Percentiles rank a stretch among this genome's conserved stretches.
Evolutionary conservation across 2,888 invertebrate genomes (phyloP).

Genomic region (Agelastica alni): DNA sequence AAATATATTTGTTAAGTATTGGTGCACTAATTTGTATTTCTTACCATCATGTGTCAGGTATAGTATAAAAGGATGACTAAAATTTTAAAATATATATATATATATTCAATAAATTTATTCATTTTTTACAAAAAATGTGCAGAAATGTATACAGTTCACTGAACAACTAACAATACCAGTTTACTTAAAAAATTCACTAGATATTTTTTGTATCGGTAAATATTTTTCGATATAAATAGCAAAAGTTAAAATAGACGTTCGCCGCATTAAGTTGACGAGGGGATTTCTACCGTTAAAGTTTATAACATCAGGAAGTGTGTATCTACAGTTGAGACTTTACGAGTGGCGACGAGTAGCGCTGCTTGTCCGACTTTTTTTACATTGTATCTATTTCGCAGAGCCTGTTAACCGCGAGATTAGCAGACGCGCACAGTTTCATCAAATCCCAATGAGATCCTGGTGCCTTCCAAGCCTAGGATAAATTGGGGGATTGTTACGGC

Average conservation of each 20-base stretch:
- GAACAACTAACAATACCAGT: no score
- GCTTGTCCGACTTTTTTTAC: conserved; percentile 26
- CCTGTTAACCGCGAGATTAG: conserved; percentile 59
- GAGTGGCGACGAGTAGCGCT: neutral
- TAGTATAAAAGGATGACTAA: no score
- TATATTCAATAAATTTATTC: no score
- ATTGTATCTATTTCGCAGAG: conserved; percentile 57
- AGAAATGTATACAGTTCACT: no score
- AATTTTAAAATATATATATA: no score
- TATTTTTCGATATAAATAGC: no score
- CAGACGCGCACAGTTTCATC: conserved; percentile 57
- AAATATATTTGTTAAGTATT: no score
- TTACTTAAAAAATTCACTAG: no score
- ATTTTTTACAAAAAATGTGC: no score
- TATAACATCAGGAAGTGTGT: conserved; percentile 5
- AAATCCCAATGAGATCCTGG: conserved; percentile 58
- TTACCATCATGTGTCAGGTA: no score
- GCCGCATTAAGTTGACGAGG: neutral
- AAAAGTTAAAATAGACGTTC: neutral
- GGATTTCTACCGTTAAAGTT: neutral
- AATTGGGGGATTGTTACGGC: conserved; percentile 58
- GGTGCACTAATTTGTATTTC: no score
- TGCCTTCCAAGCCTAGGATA: conserved; percentile 56
- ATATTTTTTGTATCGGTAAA: no score
- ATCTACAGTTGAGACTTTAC: conserved; percentile 3